phyloP scores from a whole-genome alignment of 2,888 invertebrate species.

The Lasioglossum villosulum region DNA sequence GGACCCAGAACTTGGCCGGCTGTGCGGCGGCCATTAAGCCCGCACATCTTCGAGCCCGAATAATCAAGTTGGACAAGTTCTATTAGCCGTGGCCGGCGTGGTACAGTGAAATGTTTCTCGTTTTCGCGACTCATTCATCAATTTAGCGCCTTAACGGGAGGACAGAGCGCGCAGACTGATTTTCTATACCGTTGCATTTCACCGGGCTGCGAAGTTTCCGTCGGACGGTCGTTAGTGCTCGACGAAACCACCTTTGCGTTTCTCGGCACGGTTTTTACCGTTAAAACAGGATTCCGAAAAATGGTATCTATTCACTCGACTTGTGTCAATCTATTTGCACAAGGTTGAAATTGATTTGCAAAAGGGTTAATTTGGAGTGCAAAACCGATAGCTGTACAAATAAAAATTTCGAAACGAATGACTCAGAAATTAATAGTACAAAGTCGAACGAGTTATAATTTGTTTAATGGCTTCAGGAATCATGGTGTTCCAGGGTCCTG shows the following conservation, averaged over 20 bases:
- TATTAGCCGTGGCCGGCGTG: slow-evolving; percentile 76
- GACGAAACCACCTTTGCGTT: not conserved
- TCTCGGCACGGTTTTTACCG: not conserved
- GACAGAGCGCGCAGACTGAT: slow-evolving; percentile 57
- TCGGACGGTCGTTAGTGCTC: not conserved
- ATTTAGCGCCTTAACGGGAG: slow-evolving; percentile 77
- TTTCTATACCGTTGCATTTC: slow-evolving; percentile 49
- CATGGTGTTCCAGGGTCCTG: not conserved
- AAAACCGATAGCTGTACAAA: not conserved
- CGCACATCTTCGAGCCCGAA: slow-evolving; percentile 71
- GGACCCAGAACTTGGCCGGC: slow-evolving; percentile 57
- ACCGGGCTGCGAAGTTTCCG: not conserved
- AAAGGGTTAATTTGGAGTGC: too few species aligned
- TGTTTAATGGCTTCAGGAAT: not conserved
- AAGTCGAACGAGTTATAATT: too few species aligned
- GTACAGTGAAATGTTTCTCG: slow-evolving; percentile 75
- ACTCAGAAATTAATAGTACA: not conserved
- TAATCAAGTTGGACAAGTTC: slow-evolving; percentile 83
- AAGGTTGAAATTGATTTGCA: too few species aligned
- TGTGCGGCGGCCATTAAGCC: slow-evolving; percentile 71
- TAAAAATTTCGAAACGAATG: not conserved
- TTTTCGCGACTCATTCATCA: slow-evolving; percentile 81
- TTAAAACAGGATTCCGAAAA: not conserved
- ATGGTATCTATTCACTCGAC: not conserved
- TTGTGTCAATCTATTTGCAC: too few species aligned